Evolutionary conservation across 2,797 vertebrate genomes (phyloP).

Genomic region (Delichon dasypus): DNA sequence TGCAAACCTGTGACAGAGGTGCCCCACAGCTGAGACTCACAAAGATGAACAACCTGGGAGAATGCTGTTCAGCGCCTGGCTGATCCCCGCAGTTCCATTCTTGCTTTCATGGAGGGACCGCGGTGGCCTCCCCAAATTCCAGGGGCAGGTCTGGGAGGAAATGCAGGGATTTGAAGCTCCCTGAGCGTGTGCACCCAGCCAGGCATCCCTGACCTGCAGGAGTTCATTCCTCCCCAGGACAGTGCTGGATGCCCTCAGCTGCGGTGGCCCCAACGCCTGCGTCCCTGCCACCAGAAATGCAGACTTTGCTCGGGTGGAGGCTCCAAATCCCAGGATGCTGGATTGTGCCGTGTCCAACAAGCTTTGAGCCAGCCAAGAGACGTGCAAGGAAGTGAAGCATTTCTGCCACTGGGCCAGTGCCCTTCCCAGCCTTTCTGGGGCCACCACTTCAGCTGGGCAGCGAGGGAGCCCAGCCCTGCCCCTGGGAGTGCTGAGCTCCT

Average conservation of each 20-base stretch:
- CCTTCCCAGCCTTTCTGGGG: not conserved
- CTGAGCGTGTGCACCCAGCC: not conserved
- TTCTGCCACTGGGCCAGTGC: not conserved
- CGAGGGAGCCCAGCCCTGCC: not conserved
- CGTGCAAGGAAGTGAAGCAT: not conserved
- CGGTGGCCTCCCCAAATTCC: not conserved
- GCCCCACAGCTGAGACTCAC: not conserved
- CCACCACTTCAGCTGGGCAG: not conserved
- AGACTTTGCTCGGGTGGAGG: not conserved
- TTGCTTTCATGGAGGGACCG: not conserved
- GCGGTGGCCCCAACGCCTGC: not conserved
- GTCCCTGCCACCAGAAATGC: not conserved
- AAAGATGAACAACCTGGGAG: not conserved
- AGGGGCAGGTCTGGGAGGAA: not conserved
- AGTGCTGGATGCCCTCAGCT: no score
- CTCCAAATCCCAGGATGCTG: not conserved
- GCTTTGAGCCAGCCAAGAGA: not conserved
- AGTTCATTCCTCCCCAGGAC: not conserved
- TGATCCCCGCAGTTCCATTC: not conserved
- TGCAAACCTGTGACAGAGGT: not conserved
- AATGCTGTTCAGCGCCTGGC: not conserved
- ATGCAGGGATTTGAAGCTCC: not conserved
- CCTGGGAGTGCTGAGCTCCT: not conserved
- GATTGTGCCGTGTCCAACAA: not conserved
- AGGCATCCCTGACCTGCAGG: not conserved